A percentile compares a stretch with the other conserved stretches of the same genome.
Conservation (phyloP, 2,888 invertebrate genomes). For the Cylloceria caligata region DNA sequence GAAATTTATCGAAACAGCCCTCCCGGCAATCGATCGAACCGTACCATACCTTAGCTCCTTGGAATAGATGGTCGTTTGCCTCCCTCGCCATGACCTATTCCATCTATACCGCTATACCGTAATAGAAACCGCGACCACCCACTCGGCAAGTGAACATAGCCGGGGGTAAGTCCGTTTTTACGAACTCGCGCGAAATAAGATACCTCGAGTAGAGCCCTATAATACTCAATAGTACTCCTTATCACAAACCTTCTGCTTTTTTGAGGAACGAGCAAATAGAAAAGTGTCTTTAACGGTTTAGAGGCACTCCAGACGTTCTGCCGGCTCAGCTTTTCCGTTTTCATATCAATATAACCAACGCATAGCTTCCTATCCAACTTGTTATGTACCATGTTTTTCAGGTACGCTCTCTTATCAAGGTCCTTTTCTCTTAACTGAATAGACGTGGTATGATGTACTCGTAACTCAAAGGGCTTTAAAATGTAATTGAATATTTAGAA, state of each 20-base stretch:
- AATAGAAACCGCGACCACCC: constrained; percentile 21
- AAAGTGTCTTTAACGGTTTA: constrained; percentile 24
- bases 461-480: constrained; percentile 27
- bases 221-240: constrained; percentile 1
- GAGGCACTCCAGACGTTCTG: constrained; percentile 24
- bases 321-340: constrained; percentile 18
- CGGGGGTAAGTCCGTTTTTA: constrained; percentile 31
- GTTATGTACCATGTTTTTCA: too few species aligned
- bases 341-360: constrained; percentile 29
- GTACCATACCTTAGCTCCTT: constrained; percentile 18
- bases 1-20: constrained; percentile 64
- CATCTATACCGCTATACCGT: constrained; percentile 35
- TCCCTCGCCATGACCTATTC: constrained; percentile 10
- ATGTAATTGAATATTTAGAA: constrained; percentile 31
- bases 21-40: constrained; percentile 56
- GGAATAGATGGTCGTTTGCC: constrained; percentile 15
- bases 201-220: constrained; percentile 5
- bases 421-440: constrained; percentile 16
- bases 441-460: constrained; percentile 17
- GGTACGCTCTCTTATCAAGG: background rate
- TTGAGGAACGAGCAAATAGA: background rate
- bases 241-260: constrained; percentile 1
- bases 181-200: constrained; percentile 35
- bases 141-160: constrained; percentile 15
- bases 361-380: background rate